Conservation (phyloP, 2,113 vertebrate genomes). For the Numenius arquata region DNA sequence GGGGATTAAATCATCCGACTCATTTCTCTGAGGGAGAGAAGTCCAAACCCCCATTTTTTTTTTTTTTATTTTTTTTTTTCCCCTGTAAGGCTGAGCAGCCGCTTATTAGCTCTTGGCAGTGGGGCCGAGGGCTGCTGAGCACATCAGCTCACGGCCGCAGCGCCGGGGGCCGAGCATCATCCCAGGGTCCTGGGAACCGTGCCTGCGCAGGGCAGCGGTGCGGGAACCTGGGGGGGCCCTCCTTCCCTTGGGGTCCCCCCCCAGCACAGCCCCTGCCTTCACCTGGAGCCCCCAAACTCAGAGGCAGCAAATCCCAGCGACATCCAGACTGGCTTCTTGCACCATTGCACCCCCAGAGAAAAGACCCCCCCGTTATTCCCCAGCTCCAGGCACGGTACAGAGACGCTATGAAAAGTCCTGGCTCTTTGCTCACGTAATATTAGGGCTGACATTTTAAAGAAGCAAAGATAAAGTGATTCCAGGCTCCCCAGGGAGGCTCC, state of each 20-base stretch:
- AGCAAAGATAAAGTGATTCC: not conserved
- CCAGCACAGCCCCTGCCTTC: not conserved
- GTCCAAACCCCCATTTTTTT: not conserved
- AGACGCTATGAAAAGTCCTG: fast-evolving
- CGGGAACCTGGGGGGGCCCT: fast-evolving
- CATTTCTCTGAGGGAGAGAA: not conserved
- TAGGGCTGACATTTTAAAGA: not conserved
- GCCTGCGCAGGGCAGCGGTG: not conserved
- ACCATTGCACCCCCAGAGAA: not conserved
- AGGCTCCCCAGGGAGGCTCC: not conserved
- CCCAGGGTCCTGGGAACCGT: not conserved
- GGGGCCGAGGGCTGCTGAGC: not conserved
- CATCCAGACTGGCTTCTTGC: not conserved
- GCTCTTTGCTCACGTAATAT: not conserved
- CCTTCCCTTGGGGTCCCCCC: not conserved
- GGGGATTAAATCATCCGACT: not conserved
- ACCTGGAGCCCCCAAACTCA: not conserved
- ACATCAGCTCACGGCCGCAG: not conserved
- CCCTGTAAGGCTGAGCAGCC: not conserved
- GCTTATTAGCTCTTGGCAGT: not conserved
- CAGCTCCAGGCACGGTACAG: not conserved
- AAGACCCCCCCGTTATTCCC: not conserved
- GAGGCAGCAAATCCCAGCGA: not conserved
- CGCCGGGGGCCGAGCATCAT: not conserved
- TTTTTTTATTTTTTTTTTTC: not conserved